These are phyloP conservation scores for Hedya salicella DNA, from an alignment of 2,888 invertebrate genomes.

Conservation along the genomic window DNA sequence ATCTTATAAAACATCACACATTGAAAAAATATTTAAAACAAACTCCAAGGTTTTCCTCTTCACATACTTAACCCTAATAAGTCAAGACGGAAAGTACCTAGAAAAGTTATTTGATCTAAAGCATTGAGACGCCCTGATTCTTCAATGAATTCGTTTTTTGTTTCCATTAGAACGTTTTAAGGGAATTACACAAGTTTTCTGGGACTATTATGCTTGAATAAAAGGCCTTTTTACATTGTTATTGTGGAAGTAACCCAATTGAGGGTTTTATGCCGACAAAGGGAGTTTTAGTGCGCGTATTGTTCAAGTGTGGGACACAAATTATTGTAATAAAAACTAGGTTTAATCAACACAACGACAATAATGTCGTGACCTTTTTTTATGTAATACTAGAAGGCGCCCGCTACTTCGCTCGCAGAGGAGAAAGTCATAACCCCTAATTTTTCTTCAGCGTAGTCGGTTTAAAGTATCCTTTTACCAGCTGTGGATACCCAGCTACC, in stretches of 20 bases:
- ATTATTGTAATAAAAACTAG: no score
- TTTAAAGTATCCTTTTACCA: no score
- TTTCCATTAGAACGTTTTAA: slow-evolving; percentile 31
- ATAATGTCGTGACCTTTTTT: no score
- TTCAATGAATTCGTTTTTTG: slow-evolving; percentile 38
- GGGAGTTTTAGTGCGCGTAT: background rate
- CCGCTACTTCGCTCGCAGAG: no score
- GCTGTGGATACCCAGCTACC: no score
- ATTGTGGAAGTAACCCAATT: background rate
- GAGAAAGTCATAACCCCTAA: no score
- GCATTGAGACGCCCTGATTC: slow-evolving; percentile 35
- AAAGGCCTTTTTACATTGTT: slow-evolving; percentile 25
- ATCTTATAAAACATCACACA: no score
- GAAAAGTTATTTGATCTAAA: slow-evolving; percentile 45
- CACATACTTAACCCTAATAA: slow-evolving; percentile 19
- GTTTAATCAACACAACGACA: no score
- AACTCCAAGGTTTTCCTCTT: background rate
- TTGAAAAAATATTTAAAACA: no score
- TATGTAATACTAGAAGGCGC: no score
- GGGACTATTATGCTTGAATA: slow-evolving; percentile 26
- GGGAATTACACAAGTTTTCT: slow-evolving; percentile 37
- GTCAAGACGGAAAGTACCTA: slow-evolving; percentile 33
- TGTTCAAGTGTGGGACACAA: background rate
- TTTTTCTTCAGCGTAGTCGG: no score
- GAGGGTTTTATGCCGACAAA: slow-evolving; percentile 3